phyloP scores from a whole-genome alignment of 2,797 vertebrate species.

The Pangasius larnaudii region DNA sequence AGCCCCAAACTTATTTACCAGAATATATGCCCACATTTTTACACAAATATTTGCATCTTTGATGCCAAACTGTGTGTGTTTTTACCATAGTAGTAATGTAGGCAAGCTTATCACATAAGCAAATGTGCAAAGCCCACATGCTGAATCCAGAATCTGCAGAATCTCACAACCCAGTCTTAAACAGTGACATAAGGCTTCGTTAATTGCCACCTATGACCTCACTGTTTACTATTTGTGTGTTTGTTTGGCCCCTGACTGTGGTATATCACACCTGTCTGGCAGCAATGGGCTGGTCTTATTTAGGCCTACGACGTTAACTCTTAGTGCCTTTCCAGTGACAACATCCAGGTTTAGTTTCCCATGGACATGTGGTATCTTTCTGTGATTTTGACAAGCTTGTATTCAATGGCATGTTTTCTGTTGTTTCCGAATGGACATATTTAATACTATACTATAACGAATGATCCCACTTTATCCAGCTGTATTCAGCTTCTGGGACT shows the following conservation, averaged over 20 bases:
- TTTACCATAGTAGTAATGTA: not conserved
- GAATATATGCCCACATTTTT: not conserved
- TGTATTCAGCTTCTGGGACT: not conserved
- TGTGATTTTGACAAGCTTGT: not conserved
- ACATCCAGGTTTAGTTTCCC: not conserved
- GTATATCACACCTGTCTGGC: slow-evolving; percentile 35
- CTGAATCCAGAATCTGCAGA: slow-evolving; percentile 1
- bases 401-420: not conserved
- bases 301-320: slow-evolving; percentile 32
- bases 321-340: slow-evolving; percentile 30
- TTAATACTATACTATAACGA: not conserved
- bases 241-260: slow-evolving; percentile 48
- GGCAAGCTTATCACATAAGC: slow-evolving; percentile 23
- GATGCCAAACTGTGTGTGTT: not conserved
- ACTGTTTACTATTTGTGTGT: slow-evolving; percentile 44
- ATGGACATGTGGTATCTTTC: not conserved
- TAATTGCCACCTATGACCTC: slow-evolving; percentile 40
- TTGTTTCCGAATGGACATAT: not conserved
- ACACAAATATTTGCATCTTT: not conserved
- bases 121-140: slow-evolving; percentile 20
- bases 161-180: slow-evolving; percentile 16
- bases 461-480: not conserved
- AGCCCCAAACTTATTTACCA: not conserved
- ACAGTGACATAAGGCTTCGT: slow-evolving; percentile 41
- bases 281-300: slow-evolving; percentile 27